A percentile compares a stretch with the other conserved stretches of the same genome.
Evolutionary conservation across 2,888 invertebrate species (phyloP).

Genomic region (Drosophila paracracens): DNA sequence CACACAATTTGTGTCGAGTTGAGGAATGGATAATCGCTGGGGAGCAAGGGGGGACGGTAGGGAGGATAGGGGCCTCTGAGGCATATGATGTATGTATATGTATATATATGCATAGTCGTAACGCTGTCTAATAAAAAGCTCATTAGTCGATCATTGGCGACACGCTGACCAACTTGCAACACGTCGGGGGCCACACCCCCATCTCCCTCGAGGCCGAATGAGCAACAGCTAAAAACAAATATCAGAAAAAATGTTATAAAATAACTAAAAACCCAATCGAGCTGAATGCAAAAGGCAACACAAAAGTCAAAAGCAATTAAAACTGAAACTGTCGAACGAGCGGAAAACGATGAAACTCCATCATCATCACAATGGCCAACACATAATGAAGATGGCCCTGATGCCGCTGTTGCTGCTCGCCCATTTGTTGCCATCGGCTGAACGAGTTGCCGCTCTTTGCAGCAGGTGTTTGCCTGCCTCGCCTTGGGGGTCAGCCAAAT

Average conservation of each 20-base stretch:
- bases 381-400: conserved; percentile 24
- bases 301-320: conserved; percentile 70
- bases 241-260: conserved; percentile 21
- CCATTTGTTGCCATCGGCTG: background rate
- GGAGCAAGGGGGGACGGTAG: conserved; percentile 1
- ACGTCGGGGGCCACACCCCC: conserved; percentile 30
- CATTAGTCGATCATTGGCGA: conserved; percentile 64
- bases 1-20: conserved; percentile 63
- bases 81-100: background rate
- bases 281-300: conserved; percentile 20
- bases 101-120: background rate
- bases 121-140: conserved; percentile 75
- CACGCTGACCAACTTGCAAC: conserved; percentile 74
- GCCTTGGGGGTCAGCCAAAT: conserved; percentile 25
- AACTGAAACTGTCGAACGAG: conserved; percentile 61
- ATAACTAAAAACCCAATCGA: conserved; percentile 29
- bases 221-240: conserved; percentile 22
- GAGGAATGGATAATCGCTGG: conserved; percentile 32
- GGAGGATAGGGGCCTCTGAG: background rate
- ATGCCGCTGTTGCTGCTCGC: conserved; percentile 1
- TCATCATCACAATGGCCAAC: conserved; percentile 21
- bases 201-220: conserved; percentile 16
- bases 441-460: conserved; percentile 17
- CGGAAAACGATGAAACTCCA: conserved; percentile 17
- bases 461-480: conserved; percentile 28